Conservation (phyloP, 2,797 vertebrate genomes). For the Periparus ater region DNA sequence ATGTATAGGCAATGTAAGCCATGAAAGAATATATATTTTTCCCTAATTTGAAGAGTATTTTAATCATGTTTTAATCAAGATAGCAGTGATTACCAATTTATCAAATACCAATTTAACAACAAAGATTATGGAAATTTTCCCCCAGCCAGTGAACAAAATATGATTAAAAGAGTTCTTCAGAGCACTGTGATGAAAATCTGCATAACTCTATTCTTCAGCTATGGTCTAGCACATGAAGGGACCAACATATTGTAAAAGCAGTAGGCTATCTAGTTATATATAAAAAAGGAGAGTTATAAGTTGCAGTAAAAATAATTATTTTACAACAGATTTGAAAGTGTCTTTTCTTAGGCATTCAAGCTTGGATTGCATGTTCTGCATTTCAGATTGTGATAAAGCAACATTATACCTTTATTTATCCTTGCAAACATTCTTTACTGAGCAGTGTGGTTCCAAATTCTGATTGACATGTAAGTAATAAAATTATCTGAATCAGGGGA, state of each 20-base stretch:
- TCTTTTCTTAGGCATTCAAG: neutral
- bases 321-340: neutral
- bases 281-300: neutral
- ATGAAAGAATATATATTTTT: slow-evolving; percentile 32
- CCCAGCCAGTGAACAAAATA: slow-evolving; percentile 33
- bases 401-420: neutral
- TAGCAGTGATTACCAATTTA: slow-evolving; percentile 59
- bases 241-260: slow-evolving; percentile 52
- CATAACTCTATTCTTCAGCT: slow-evolving; percentile 45
- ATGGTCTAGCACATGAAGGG: slow-evolving; percentile 31
- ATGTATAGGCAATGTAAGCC: slow-evolving; percentile 25
- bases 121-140: slow-evolving; percentile 71
- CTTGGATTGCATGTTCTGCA: neutral
- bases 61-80: slow-evolving; percentile 72
- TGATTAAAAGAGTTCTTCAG: slow-evolving; percentile 69
- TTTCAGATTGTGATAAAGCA: neutral
- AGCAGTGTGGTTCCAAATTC: neutral
- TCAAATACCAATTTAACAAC: slow-evolving; percentile 72
- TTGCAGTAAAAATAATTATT: slow-evolving; percentile 19
- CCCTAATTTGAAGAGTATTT: slow-evolving; percentile 40
- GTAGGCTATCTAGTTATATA: neutral
- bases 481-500: neutral
- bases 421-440: neutral
- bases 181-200: slow-evolving; percentile 56
- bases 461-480: neutral